These are phyloP conservation scores for Ctenoplectra terminalis DNA, from an alignment of 1,140 invertebrate genomes.

Conservation along the genomic window DNA sequence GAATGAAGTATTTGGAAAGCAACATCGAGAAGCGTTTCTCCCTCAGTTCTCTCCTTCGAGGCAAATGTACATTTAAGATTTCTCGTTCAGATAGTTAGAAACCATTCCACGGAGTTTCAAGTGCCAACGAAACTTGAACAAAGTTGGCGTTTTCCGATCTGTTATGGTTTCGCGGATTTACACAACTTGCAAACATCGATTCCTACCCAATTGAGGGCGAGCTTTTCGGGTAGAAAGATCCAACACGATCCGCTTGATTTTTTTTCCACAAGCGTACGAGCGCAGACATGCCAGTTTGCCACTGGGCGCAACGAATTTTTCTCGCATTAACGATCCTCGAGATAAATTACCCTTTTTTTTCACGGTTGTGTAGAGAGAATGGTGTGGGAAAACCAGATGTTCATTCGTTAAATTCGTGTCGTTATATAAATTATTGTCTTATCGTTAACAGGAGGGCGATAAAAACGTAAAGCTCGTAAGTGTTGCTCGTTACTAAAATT, in stretches of 20 bases:
- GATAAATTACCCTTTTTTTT: constrained; percentile 36
- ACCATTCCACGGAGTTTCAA: constrained; percentile 43
- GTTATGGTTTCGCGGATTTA: constrained; percentile 56
- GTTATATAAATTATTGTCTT: constrained; percentile 33
- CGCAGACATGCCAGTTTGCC: background rate
- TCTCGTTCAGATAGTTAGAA: constrained; percentile 47
- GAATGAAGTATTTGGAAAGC: background rate
- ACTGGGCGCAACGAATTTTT: constrained; percentile 21
- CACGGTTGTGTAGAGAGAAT: background rate
- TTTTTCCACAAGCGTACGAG: background rate
- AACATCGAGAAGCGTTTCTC: background rate
- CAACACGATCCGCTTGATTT: background rate
- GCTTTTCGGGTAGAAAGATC: background rate
- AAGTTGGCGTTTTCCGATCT: constrained; percentile 44
- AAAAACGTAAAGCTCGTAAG: constrained; percentile 1
- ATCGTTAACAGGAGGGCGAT: background rate
- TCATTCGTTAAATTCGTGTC: constrained; percentile 30
- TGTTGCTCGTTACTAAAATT: background rate
- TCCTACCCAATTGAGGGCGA: constrained; percentile 16
- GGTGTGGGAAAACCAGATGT: background rate
- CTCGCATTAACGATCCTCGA: constrained; percentile 39
- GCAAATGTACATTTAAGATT: constrained; percentile 12
- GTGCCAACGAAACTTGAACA: constrained; percentile 39
- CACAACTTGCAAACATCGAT: constrained; percentile 48
- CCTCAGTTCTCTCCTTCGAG: background rate